Base-by-base conservation (phyloP, 2,113 vertebrate species). In the Falcunculus frontatus region DNA sequence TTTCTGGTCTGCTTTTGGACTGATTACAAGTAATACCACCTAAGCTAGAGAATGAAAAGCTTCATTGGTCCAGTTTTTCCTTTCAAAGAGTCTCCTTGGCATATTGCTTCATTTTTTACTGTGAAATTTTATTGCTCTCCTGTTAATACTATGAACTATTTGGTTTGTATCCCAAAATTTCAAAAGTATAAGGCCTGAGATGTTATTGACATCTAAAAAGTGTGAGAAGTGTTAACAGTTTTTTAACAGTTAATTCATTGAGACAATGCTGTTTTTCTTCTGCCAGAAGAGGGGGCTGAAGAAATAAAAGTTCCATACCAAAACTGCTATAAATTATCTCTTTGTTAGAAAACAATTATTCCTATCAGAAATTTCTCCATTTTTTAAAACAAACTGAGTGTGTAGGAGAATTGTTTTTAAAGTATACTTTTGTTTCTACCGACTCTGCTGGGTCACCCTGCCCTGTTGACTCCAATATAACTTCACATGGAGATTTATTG, bases 221-320 rank as follows among this genome's bases (percentile, higher is more conserved):
- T 12, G 7, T 35, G 59, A 50, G 57, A 72, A 85, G 11, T 25
- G 50, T 32, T 25, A 13, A 32, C 7, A 27, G 42, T 41, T 69
- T 55, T 59, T 84, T 32, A 84, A 42, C 26, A 80, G 37, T 72
- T 68, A 68, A 64, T 63, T 89, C 30, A 26, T 22, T 39, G 35
- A 84, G 47, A 55, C 17, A 23, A 4, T 81, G 32, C 56, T 55
- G 7, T 15, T 94, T 75, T 92, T 59, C 74, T 91, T 85, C 83
- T 90, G 57, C 95, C 97, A 96, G 93, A 92, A 96, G 97, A 70
- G 94, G 97, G 95, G 67, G 92, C 94, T 95, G 74, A 94, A 92
- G 95, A 93, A 94, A 70, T 52, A 84, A 84, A 76, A 81, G 78
- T 81, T 68, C 44, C 60, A 7, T 75, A 53, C 13, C 41, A 60